Conservation (phyloP, 2,888 invertebrate species). For the Drosophila niveifrons region DNA sequence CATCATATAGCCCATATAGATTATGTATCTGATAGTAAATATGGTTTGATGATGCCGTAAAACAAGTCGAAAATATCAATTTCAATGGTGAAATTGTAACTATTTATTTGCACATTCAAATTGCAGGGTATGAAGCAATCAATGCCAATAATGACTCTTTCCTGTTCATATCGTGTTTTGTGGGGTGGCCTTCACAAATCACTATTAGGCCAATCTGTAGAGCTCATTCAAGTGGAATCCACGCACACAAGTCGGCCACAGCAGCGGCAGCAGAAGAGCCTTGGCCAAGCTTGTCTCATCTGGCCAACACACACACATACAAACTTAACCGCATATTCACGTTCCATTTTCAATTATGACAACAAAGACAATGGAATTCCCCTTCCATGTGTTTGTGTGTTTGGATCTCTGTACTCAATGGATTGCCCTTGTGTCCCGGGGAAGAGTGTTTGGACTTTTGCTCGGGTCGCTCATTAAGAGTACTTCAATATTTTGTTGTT, state of each 20-base stretch:
- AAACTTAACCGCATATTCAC: conserved; percentile 45
- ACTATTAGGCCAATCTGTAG: conserved; percentile 22
- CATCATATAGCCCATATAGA: conserved; percentile 6
- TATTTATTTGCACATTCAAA: neutral
- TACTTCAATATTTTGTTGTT: conserved; percentile 54
- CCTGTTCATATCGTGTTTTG: neutral
- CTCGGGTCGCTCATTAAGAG: conserved; percentile 60
- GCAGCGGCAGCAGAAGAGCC: conserved; percentile 15
- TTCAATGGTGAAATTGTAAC: neutral
- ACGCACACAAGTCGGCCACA: conserved; percentile 27
- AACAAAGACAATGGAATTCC: conserved; percentile 57
- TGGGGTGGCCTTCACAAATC: conserved; percentile 17
- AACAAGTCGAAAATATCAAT: neutral
- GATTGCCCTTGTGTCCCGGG: conserved; percentile 22
- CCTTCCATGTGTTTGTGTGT: conserved; percentile 15
- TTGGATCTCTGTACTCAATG: conserved; percentile 25
- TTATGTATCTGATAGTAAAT: conserved; percentile 6
- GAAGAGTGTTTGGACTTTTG: conserved; percentile 26
- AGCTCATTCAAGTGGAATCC: conserved; percentile 22
- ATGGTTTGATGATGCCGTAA: conserved; percentile 11
- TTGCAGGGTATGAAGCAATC: conserved; percentile 2
- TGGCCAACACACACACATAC: conserved; percentile 20
- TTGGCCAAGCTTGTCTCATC: conserved; percentile 21
- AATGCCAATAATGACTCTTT: neutral
- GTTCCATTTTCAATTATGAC: conserved; percentile 75